Percentiles rank a stretch among this genome's conserved stretches.
Evolutionary conservation across 2,888 invertebrate genomes (phyloP).

Genomic region (Acronicta leporina): DNA sequence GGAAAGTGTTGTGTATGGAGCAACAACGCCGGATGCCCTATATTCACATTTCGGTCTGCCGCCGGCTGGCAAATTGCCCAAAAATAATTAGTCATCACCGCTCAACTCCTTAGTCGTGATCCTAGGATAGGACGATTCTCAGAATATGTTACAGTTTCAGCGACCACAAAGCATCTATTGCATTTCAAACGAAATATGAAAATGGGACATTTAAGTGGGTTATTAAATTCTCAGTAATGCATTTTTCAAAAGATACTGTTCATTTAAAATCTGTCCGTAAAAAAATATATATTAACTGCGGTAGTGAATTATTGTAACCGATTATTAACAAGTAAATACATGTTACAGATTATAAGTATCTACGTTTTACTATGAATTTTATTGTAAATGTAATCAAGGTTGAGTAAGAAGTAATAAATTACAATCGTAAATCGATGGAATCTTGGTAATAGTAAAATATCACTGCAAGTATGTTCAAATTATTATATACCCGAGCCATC

Average conservation of each 20-base stretch:
- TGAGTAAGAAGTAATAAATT: neutral
- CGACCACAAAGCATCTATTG: constrained; percentile 41
- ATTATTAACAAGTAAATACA: neutral
- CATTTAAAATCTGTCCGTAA: neutral
- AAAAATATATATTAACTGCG: no score
- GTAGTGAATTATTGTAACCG: neutral
- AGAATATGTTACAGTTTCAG: constrained; percentile 64
- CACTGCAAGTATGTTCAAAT: neutral
- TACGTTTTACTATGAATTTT: neutral
- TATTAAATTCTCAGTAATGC: constrained; percentile 19
- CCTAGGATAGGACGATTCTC: constrained; percentile 71
- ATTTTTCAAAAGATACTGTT: neutral
- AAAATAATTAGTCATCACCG: constrained; percentile 84
- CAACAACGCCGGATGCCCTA: constrained; percentile 61
- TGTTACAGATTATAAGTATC: neutral
- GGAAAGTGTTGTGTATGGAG: constrained; percentile 62
- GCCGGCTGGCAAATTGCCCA: constrained; percentile 79
- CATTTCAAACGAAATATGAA: constrained; percentile 41
- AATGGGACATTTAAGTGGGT: constrained; percentile 34
- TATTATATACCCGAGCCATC: constrained; percentile 66
- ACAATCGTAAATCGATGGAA: neutral
- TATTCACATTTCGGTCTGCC: constrained; percentile 66
- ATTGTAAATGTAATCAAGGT: neutral
- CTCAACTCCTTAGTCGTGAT: constrained; percentile 64
- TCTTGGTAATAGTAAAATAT: neutral